Evolutionary conservation across 2,888 invertebrate species (phyloP).

Genomic region (Hipparchia semele): DNA sequence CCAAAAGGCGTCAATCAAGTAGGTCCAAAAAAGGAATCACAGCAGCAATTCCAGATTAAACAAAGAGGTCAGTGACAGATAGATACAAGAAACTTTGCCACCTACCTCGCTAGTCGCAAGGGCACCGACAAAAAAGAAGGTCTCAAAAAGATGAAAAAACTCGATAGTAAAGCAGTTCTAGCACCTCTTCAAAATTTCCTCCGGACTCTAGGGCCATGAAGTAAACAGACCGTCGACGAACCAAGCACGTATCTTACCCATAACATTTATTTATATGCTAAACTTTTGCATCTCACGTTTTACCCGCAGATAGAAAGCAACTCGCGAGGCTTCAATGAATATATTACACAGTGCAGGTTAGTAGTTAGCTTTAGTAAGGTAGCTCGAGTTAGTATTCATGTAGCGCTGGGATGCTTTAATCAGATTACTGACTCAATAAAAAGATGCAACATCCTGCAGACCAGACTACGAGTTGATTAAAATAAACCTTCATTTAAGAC

Average conservation of each 20-base stretch:
- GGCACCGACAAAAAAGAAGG: no score
- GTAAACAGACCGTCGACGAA: conserved; percentile 28
- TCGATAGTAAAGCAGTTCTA: neutral
- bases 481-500: neutral
- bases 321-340: conserved; percentile 70
- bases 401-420: conserved; percentile 39
- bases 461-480: conserved; percentile 6
- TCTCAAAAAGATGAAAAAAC: no score
- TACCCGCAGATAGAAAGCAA: conserved; percentile 50
- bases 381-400: conserved; percentile 66
- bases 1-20: no score
- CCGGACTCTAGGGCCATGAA: neutral
- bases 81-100: no score
- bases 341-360: conserved; percentile 62
- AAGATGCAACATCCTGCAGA: conserved; percentile 27
- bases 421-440: conserved; percentile 36
- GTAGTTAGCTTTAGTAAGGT: conserved; percentile 44
- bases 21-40: no score
- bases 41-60: no score
- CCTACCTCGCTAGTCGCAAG: no score
- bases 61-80: no score
- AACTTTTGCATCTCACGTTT: conserved; percentile 59
- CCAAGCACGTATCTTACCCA: conserved; percentile 39
- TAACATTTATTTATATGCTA: conserved; percentile 51
- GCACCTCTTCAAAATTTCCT: neutral